These are phyloP conservation scores for Lethenteron camtschaticum DNA, from an alignment of 2,113 vertebrate genomes.

Conservation along the genomic window DNA sequence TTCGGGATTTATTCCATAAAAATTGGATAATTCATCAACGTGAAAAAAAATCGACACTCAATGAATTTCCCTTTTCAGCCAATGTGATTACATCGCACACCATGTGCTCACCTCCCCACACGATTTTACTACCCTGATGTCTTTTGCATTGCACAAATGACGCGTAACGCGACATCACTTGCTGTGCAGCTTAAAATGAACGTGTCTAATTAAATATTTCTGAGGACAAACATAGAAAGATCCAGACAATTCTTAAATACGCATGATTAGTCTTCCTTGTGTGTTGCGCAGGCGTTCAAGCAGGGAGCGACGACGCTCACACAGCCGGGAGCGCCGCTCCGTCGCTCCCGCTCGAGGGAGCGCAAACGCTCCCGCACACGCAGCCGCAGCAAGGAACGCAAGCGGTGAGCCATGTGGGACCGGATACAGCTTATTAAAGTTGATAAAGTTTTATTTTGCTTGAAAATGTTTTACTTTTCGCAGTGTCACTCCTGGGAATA, in stretches of 20 bases:
- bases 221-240: background rate
- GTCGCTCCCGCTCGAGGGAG: constrained; percentile 4
- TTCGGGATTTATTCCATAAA: too few relatives aligned
- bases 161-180: background rate
- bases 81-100: too few relatives aligned
- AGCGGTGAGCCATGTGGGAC: background rate
- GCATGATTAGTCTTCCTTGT: background rate
- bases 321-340: constrained; percentile 2
- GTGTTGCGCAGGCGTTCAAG: background rate
- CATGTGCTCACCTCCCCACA: too few relatives aligned
- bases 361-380: background rate
- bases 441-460: background rate
- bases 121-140: background rate
- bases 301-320: background rate
- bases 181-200: background rate
- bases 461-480: background rate
- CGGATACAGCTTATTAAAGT: background rate
- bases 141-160: background rate
- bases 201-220: background rate
- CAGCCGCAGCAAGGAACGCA: constrained; percentile 2
- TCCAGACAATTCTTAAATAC: background rate
- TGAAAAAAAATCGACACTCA: too few relatives aligned
- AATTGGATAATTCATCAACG: too few relatives aligned
- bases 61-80: too few relatives aligned
- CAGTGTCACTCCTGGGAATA: background rate